These are phyloP conservation scores for Rhamnusium bicolor DNA, from an alignment of 2,888 invertebrate genomes.

Conservation along the genomic window DNA sequence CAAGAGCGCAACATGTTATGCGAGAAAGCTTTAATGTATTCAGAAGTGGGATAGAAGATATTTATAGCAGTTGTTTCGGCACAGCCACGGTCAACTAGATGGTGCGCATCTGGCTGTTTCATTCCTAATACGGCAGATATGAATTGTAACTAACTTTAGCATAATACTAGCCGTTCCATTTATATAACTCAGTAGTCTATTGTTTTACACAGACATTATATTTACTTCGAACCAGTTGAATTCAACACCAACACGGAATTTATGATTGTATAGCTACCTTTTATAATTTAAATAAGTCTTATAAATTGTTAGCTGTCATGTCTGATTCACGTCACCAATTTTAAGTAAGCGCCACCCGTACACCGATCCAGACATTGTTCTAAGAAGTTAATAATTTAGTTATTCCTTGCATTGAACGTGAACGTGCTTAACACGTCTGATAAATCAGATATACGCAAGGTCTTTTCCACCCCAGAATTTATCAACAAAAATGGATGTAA, in stretches of 20 bases:
- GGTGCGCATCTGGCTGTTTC: constrained; percentile 60
- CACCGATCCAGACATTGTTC: constrained; percentile 51
- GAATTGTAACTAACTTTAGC: constrained; percentile 56
- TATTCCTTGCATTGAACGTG: constrained; percentile 46
- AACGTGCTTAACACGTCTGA: constrained; percentile 50
- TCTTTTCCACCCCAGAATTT: constrained; percentile 37
- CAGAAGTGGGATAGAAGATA: constrained; percentile 51
- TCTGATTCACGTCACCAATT: constrained; percentile 50
- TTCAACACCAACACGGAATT: constrained; percentile 52
- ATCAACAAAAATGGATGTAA: constrained; percentile 39
- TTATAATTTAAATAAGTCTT: constrained; percentile 47
- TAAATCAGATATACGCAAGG: constrained; percentile 36
- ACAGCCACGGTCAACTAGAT: constrained; percentile 39
- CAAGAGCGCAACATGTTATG: neutral
- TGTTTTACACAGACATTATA: constrained; percentile 51
- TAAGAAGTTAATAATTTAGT: constrained; percentile 52
- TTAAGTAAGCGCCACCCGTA: constrained; percentile 57
- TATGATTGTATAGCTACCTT: constrained; percentile 41
- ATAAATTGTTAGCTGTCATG: constrained; percentile 48
- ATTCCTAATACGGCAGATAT: constrained; percentile 64
- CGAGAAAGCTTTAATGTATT: constrained; percentile 17
- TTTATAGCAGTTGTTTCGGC: constrained; percentile 52
- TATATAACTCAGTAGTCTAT: constrained; percentile 48
- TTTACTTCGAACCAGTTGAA: constrained; percentile 49
- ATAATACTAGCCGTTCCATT: constrained; percentile 49